These are phyloP conservation scores for Biston betularia DNA, from an alignment of 2,888 invertebrate species.

Conservation along the genomic window DNA sequence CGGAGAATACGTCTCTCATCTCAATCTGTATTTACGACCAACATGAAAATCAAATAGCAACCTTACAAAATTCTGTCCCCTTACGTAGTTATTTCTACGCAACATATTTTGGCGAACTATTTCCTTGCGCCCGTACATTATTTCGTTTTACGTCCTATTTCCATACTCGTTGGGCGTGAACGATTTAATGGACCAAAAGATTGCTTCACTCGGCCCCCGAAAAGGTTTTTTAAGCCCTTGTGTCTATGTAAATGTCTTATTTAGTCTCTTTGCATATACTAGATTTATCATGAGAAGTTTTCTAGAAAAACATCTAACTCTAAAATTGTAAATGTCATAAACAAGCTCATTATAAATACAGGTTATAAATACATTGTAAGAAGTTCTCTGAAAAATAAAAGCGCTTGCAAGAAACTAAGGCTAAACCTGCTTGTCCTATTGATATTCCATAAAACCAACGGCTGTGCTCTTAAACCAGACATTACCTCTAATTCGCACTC, in stretches of 20 bases:
- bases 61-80: constrained; percentile 38
- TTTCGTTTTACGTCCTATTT: constrained; percentile 84
- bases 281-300: constrained; percentile 33
- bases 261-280: constrained; percentile 30
- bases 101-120: constrained; percentile 76
- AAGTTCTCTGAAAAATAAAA: neutral
- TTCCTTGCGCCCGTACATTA: constrained; percentile 70
- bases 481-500: constrained; percentile 43
- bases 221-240: constrained; percentile 68
- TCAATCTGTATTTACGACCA: constrained; percentile 33
- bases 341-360: no score
- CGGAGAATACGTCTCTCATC: constrained; percentile 7
- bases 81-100: constrained; percentile 45
- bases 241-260: constrained; percentile 38
- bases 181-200: constrained; percentile 83
- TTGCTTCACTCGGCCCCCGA: constrained; percentile 76
- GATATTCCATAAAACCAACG: constrained; percentile 35
- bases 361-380: neutral
- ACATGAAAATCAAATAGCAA: constrained; percentile 47
- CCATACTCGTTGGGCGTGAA: constrained; percentile 84
- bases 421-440: constrained; percentile 11
- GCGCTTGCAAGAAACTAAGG: constrained; percentile 6
- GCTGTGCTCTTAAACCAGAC: constrained; percentile 32
- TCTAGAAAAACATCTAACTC: constrained; percentile 1
- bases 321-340: neutral